Percentiles rank a stretch among this genome's conserved stretches.
Evolutionary conservation across 2,113 vertebrate genomes (phyloP).

Genomic region (Emydocephalus ijimae): DNA sequence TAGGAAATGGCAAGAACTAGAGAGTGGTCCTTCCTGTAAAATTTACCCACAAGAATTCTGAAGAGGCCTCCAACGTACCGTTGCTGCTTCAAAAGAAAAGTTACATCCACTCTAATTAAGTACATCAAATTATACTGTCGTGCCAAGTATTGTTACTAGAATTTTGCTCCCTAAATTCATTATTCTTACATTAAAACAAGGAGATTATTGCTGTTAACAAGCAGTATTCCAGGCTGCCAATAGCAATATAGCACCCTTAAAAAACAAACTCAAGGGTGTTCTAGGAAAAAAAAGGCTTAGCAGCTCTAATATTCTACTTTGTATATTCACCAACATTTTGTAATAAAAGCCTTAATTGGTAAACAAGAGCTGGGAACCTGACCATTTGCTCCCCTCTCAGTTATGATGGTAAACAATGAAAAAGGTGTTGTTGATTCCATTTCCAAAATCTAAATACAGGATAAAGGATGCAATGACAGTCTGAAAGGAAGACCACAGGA

Average conservation of each 20-base stretch:
- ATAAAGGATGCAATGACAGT: slow-evolving; percentile 56
- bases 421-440: slow-evolving; percentile 57
- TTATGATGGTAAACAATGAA: slow-evolving; percentile 63
- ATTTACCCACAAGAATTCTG: slow-evolving; percentile 12
- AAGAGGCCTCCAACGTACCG: slow-evolving; percentile 23
- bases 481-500: slow-evolving; percentile 56
- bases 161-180: slow-evolving; percentile 47
- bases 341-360: slow-evolving; percentile 70
- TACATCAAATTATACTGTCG: slow-evolving; percentile 43
- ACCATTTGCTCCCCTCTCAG: slow-evolving; percentile 59
- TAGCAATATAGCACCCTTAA: slow-evolving; percentile 53
- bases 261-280: slow-evolving; percentile 52
- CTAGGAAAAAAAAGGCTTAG: slow-evolving; percentile 55
- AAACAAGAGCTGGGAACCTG: slow-evolving; percentile 65
- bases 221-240: slow-evolving; percentile 35
- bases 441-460: slow-evolving; percentile 68
- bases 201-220: slow-evolving; percentile 59
- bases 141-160: slow-evolving; percentile 45
- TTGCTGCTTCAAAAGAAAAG: slow-evolving; percentile 27
- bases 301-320: slow-evolving; percentile 67
- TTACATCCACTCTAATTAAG: slow-evolving; percentile 43
- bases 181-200: slow-evolving; percentile 60
- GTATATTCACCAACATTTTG: slow-evolving; percentile 52
- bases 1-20: background rate
- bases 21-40: background rate